phyloP scores from a whole-genome alignment of 2,113 vertebrate species.

The Pedetes capensis region DNA sequence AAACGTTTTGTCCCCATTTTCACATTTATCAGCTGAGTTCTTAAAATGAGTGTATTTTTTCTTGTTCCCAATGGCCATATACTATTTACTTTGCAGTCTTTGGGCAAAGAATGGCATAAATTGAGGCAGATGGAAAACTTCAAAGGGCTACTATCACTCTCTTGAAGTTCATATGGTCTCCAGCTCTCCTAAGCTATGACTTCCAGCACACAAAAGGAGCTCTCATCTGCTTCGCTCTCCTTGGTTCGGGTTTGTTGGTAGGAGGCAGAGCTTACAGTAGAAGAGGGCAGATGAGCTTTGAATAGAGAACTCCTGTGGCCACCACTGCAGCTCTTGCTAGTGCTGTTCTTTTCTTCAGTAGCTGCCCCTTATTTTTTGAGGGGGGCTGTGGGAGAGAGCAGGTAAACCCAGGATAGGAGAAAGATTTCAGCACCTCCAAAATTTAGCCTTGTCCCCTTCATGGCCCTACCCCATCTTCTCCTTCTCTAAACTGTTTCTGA shows the following conservation, averaged over 20 bases:
- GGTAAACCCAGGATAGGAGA: background rate
- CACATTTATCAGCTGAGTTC: background rate
- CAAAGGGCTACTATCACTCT: background rate
- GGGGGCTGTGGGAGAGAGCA: background rate
- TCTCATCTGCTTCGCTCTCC: background rate
- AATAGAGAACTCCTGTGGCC: background rate
- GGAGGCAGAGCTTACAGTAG: background rate
- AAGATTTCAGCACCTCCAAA: background rate
- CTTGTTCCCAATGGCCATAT: constrained; percentile 15
- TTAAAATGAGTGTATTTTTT: background rate
- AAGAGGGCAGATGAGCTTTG: background rate
- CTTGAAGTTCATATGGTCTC: background rate
- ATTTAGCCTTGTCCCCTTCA: background rate
- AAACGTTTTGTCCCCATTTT: background rate
- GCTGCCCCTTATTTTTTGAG: background rate
- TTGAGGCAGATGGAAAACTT: background rate
- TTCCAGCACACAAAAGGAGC: background rate
- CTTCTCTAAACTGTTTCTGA: background rate
- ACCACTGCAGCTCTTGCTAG: background rate
- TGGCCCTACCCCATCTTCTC: background rate
- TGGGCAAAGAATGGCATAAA: background rate
- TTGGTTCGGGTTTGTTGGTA: background rate
- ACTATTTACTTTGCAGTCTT: constrained; percentile 4
- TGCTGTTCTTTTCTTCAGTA: background rate
- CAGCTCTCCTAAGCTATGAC: background rate